Base-by-base conservation (phyloP, 2,888 invertebrate genomes). In the Sympetrum striolatum region DNA sequence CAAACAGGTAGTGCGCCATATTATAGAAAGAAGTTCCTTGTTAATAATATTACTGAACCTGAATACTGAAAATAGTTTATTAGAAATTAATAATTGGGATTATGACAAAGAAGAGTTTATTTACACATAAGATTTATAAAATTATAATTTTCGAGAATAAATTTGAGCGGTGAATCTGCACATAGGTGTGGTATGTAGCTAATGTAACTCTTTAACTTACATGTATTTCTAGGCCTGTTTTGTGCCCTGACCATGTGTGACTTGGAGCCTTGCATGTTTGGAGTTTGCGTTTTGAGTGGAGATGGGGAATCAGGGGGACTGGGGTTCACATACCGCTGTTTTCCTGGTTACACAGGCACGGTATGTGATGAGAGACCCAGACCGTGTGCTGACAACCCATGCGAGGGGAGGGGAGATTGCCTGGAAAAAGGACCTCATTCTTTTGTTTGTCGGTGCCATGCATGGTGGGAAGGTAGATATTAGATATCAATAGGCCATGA, bases 191-290 rank as follows among this genome's bases (percentile, higher is more conserved):
- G n/a, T n/a, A n/a, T n/a, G n/a, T n/a, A n/a, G n/a, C n/a, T n/a
- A n/a, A n/a, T n/a, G n/a, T n/a, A n/a, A n/a, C n/a, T n/a, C n/a
- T n/a, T n/a, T n/a, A n/a, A n/a, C n/a, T n/a, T n/a, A n/a, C n/a
- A n/a, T n/a, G n/a, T n/a, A n/a, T 90, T 92, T 93, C 1, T 93
- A 96, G 97, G 97, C 60, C 94, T 96, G 91, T 97, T 97, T 93
- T 98, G 97, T 93, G 95, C 96, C 35, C 94, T 97, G 90, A 97
- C 96, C 2, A 95, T 96, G 90, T 98, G 97, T 94, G 97, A 97
- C 93, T 94, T 96, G 80, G 96, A 96, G 14, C 96, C 96, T 0
- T 97, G 97, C 93, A 94, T 95, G 15, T 96, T 95, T 93, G 97
- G 96, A 3, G 95, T 95, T 92, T 97, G 97, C 92, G 94, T 95